Percentiles rank a stretch among this genome's conserved stretches.
Evolutionary conservation across 2,797 vertebrate genomes (phyloP).

Genomic region (Microctenopoma lineatum): DNA sequence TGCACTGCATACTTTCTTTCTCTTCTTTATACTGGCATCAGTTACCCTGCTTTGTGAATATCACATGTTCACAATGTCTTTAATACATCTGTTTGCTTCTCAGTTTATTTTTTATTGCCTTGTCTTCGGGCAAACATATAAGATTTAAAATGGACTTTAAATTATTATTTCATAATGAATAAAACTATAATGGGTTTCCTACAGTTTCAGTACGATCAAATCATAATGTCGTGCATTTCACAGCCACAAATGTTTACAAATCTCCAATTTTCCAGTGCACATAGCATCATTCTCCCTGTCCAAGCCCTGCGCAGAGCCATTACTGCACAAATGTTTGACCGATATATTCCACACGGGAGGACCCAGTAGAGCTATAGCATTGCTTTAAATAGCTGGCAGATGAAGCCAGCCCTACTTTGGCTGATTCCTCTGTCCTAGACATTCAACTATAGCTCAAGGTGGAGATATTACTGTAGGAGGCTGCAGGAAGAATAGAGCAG

Average conservation of each 20-base stretch:
- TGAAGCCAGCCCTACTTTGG: conserved; percentile 73
- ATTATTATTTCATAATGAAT: neutral
- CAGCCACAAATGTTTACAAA: conserved; percentile 5
- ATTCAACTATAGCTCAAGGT: conserved; percentile 47
- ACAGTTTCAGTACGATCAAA: conserved; percentile 5
- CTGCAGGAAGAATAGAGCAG: conserved; percentile 25
- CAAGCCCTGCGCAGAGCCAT: conserved; percentile 25
- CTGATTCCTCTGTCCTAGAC: conserved; percentile 46
- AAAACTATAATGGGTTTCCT: neutral
- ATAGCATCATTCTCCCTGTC: conserved; percentile 23
- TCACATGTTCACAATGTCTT: neutral
- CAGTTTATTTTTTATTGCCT: neutral
- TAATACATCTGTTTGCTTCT: neutral
- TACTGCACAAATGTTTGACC: conserved; percentile 64
- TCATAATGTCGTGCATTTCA: conserved; percentile 18
- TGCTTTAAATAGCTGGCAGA: conserved; percentile 74
- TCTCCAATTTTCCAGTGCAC: conserved; percentile 16
- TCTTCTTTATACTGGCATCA: neutral
- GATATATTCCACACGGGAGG: conserved; percentile 61
- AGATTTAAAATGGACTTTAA: conserved; percentile 2
- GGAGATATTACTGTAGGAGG: conserved; percentile 37
- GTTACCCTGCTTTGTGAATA: neutral
- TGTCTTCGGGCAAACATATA: neutral
- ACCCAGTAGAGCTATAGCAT: conserved; percentile 57
- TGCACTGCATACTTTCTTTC: neutral